Percentiles rank a stretch among this genome's conserved stretches.
Conservation (phyloP, 2,113 vertebrate genomes). For the Dromas ardeola region DNA sequence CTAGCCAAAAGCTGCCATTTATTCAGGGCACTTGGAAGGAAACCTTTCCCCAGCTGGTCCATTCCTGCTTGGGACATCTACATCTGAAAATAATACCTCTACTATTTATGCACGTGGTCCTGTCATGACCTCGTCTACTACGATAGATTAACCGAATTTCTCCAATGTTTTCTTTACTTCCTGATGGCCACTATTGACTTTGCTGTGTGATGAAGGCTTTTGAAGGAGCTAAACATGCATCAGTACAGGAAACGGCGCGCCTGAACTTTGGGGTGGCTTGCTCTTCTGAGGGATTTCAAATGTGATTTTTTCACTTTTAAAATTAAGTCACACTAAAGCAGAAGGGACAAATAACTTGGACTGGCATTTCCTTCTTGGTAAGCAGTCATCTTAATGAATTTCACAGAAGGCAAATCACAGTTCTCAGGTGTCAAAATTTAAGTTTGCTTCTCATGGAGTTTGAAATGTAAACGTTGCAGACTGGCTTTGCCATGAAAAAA, state of each 20-base stretch:
- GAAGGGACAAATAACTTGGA: not conserved
- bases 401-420: not conserved
- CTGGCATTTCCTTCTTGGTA: not conserved
- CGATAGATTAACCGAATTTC: conserved; percentile 68
- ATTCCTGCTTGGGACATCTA: conserved; percentile 46
- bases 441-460: not conserved
- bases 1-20: not conserved
- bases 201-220: conserved; percentile 2
- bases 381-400: conserved; percentile 20
- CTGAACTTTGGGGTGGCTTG: not conserved
- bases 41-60: conserved; percentile 22
- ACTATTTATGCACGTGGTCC: conserved; percentile 67
- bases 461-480: not conserved
- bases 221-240: not conserved
- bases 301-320: not conserved
- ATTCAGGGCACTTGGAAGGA: not conserved
- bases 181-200: conserved; percentile 52
- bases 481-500: not conserved
- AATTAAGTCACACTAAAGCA: not conserved
- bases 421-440: not conserved
- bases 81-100: conserved; percentile 67
- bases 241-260: not conserved
- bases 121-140: conserved; percentile 65
- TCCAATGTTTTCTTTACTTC: conserved; percentile 68
- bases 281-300: not conserved